These are phyloP conservation scores for Etheostoma nigrum DNA, from an alignment of 2,797 vertebrate genomes.

Conservation along the genomic window DNA sequence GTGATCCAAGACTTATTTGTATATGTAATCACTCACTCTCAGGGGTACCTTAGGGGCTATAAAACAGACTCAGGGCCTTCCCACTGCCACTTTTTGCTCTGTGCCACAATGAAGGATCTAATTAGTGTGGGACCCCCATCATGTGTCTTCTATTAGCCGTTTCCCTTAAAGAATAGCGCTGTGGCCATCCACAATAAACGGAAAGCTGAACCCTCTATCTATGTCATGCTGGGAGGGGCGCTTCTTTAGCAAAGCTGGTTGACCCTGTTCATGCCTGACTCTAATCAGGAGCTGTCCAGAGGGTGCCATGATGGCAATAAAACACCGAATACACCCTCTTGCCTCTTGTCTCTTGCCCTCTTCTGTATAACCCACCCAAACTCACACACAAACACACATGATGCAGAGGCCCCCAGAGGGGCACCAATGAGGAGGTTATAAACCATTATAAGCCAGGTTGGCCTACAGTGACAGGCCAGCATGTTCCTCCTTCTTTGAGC, in stretches of 20 bases:
- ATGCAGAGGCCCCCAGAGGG: constrained; percentile 55
- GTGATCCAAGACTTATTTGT: constrained; percentile 58
- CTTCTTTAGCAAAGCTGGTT: constrained; percentile 72
- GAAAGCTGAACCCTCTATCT: constrained; percentile 61
- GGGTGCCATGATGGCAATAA: constrained; percentile 77
- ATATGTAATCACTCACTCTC: constrained; percentile 59
- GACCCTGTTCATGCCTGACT: constrained; percentile 76
- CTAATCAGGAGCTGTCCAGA: constrained; percentile 86
- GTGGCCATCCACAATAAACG: constrained; percentile 64
- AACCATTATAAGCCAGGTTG: constrained; percentile 75
- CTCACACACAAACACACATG: constrained; percentile 32
- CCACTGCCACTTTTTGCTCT: constrained; percentile 51
- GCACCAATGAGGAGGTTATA: constrained; percentile 76
- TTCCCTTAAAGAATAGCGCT: constrained; percentile 61
- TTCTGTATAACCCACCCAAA: constrained; percentile 10
- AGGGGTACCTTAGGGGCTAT: constrained; percentile 65
- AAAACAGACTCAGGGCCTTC: constrained; percentile 62
- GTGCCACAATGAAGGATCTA: constrained; percentile 65
- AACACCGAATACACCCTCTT: constrained; percentile 62
- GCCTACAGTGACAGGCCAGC: constrained; percentile 76
- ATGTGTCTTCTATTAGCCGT: constrained; percentile 65
- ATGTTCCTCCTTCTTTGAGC: constrained; percentile 81
- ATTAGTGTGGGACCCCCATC: constrained; percentile 72
- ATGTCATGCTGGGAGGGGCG: constrained; percentile 52
- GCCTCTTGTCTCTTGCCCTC: constrained; percentile 52